These are phyloP conservation scores for Asarcornis scutulata DNA, from an alignment of 2,113 vertebrate genomes.

Conservation along the genomic window DNA sequence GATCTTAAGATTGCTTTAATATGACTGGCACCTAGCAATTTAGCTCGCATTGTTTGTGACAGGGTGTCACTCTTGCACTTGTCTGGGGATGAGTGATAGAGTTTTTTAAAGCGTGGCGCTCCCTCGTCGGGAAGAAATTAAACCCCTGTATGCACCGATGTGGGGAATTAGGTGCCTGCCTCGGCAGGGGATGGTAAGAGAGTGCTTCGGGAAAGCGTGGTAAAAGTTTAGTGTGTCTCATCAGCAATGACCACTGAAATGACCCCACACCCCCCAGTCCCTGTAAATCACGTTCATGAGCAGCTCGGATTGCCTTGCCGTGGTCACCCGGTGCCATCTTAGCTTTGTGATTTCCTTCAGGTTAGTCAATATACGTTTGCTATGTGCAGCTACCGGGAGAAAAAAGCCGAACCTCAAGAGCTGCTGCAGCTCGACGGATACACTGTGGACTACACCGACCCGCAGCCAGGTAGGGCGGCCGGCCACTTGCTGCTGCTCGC, in stretches of 20 bases:
- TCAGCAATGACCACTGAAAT: neutral
- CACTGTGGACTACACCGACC: conserved; percentile 99
- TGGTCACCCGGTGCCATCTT: neutral
- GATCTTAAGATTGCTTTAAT: conserved; percentile 75
- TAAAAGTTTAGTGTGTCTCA: neutral
- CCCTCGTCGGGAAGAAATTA: neutral
- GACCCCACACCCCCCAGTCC: neutral
- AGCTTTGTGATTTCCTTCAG: conserved; percentile 76
- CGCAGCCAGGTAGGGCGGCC: conserved; percentile 88
- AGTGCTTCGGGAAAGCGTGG: neutral
- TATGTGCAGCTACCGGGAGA: conserved; percentile 99
- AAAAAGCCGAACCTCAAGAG: conserved; percentile 97
- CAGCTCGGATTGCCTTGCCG: neutral
- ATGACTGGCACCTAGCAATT: conserved; percentile 87
- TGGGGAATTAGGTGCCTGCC: neutral
- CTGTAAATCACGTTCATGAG: neutral
- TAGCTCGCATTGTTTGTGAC: conserved; percentile 85
- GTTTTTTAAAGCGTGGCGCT: conserved; percentile 27
- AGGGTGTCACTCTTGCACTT: conserved; percentile 83
- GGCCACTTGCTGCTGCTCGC: accelerated
- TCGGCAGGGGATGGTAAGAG: neutral
- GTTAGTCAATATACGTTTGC: conserved; percentile 99
- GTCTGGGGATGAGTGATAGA: conserved; percentile 77
- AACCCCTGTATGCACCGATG: neutral
- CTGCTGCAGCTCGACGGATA: conserved; percentile 97